Evolutionary conservation across 2,888 invertebrate genomes (phyloP).

Genomic region (Epistrophe eligans): DNA sequence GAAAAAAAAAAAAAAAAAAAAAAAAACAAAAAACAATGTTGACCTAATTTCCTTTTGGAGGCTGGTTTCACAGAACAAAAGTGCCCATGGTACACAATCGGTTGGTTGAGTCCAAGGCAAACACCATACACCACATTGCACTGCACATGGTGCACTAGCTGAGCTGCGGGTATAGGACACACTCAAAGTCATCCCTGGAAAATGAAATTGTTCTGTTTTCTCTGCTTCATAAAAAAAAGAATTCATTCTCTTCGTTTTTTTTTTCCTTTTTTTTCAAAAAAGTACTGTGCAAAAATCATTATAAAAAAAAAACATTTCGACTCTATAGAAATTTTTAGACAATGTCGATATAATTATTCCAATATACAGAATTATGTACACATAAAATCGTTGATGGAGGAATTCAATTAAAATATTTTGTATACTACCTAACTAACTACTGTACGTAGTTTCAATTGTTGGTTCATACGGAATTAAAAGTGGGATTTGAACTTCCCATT

Average conservation of each 20-base stretch:
- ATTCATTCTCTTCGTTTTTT: not conserved
- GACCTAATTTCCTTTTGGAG: conserved; percentile 60
- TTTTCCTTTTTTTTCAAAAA: conserved; percentile 2
- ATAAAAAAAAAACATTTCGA: not conserved
- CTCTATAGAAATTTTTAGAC: not conserved
- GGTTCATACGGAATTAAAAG: too few species aligned
- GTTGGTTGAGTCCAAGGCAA: conserved; percentile 58
- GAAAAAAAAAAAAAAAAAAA: conserved; percentile 1
- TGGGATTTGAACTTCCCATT: too few species aligned
- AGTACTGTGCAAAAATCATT: conserved; percentile 16
- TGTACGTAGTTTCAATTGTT: too few species aligned
- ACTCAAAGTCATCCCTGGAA: conserved; percentile 31
- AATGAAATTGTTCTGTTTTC: conserved; percentile 22
- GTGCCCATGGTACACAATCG: conserved; percentile 50
- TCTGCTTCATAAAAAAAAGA: not conserved
- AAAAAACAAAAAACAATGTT: conserved; percentile 34
- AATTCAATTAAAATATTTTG: not conserved
- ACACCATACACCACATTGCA: conserved; percentile 4
- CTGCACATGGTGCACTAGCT: conserved; percentile 2
- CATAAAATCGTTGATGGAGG: not conserved
- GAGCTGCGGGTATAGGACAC: conserved; percentile 3
- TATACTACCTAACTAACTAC: too few species aligned
- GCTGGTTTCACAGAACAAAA: conserved; percentile 27
- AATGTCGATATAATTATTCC: not conserved
- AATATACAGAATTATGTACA: too few species aligned